phyloP scores from a whole-genome alignment of 2,888 invertebrate species.

The Seira ritae region DNA sequence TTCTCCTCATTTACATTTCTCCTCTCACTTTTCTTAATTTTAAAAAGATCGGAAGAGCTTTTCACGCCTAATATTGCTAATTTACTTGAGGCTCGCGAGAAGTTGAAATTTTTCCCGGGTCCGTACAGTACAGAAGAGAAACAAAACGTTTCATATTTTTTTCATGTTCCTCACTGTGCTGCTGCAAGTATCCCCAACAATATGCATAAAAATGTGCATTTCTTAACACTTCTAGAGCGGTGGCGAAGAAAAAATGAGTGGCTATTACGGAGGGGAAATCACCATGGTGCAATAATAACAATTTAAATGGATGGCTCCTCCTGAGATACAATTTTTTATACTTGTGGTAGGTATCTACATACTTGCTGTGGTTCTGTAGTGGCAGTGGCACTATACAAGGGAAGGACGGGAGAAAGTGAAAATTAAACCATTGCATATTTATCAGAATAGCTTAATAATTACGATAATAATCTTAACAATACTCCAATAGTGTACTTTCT shows the following conservation, averaged over 20 bases:
- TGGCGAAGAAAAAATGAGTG: slow-evolving; percentile 16
- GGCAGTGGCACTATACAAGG: no score
- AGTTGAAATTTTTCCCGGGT: no score
- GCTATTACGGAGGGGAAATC: slow-evolving; percentile 49
- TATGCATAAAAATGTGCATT: no score
- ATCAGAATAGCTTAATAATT: slow-evolving; percentile 11
- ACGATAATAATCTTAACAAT: not conserved
- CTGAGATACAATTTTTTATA: not conserved
- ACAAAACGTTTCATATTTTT: no score
- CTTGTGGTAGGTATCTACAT: no score
- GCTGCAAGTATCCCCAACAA: no score
- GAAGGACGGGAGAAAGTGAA: not conserved
- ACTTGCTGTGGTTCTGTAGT: no score
- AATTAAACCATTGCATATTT: slow-evolving; percentile 29
- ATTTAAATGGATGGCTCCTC: slow-evolving; percentile 48
- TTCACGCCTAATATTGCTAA: slow-evolving; percentile 51
- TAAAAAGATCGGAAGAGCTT: slow-evolving; percentile 39
- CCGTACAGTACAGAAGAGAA: no score
- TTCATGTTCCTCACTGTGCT: no score
- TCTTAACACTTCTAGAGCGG: not conserved
- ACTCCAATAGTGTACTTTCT: not conserved
- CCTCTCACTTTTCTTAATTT: slow-evolving; percentile 16
- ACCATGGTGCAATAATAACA: slow-evolving; percentile 63
- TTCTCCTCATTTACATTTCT: slow-evolving; percentile 48
- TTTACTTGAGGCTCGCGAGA: slow-evolving; percentile 17